These are phyloP conservation scores for Acanthaster planci DNA, from an alignment of 35 echinoderm and acorn worm species.

Conservation along the genomic window DNA sequence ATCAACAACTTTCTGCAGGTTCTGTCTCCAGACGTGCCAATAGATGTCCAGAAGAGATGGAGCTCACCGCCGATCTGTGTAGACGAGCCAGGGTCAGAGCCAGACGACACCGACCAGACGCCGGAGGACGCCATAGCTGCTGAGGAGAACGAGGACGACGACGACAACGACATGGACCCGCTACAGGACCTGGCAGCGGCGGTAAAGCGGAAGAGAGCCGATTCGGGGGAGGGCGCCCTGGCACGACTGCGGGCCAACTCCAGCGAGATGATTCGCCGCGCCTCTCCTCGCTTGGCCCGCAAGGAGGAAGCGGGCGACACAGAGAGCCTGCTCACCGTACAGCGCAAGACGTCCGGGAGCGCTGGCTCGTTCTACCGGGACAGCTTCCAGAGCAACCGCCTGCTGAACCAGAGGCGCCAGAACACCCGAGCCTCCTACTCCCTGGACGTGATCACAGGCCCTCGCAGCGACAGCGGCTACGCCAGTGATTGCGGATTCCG, in stretches of 20 bases:
- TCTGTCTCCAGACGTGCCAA: background rate
- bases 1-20: conserved; percentile 6
- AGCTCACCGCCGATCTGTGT: conserved; percentile 8
- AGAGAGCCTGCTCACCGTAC: background rate
- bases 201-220: conserved; percentile 19
- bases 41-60: conserved; percentile 13
- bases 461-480: conserved; percentile 32
- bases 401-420: background rate
- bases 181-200: conserved; percentile 3
- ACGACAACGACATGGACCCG: conserved; percentile 28
- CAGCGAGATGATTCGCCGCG: conserved; percentile 20
- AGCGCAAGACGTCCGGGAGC: background rate
- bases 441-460: conserved; percentile 49
- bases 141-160: conserved; percentile 38
- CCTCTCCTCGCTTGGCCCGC: background rate
- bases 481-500: conserved; percentile 18
- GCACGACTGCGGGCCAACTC: conserved; percentile 12
- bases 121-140: conserved; percentile 4
- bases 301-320: conserved; percentile 19
- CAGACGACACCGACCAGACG: conserved; percentile 21
- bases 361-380: conserved; percentile 1
- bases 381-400: background rate
- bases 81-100: background rate
- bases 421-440: conserved; percentile 49
- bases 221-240: conserved; percentile 16